Evolutionary conservation across 35 echinoderm and acorn worm genomes (phyloP).

Genomic region (Heliocidaris erythrogramma): DNA sequence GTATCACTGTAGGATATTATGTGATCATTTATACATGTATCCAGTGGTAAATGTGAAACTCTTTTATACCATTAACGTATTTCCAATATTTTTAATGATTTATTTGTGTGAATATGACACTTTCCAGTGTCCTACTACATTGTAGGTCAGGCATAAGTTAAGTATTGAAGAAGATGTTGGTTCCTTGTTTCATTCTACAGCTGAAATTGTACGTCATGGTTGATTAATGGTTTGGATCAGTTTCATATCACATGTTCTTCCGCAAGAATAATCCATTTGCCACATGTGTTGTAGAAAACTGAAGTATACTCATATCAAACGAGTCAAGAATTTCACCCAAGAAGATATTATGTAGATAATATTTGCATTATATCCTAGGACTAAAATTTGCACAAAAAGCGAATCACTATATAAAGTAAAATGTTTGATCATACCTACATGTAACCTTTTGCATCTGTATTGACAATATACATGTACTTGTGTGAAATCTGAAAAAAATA

Average conservation of each 20-base stretch:
- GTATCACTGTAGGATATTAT: no score
- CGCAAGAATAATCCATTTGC: background rate
- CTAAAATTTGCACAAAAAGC: no score
- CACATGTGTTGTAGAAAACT: background rate
- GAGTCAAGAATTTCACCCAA: background rate
- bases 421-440: no score
- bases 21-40: no score
- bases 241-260: slow-evolving; percentile 4
- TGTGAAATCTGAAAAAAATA: no score
- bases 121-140: background rate
- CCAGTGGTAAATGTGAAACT: no score
- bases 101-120: background rate
- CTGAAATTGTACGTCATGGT: background rate
- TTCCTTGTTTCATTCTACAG: slow-evolving; percentile 2
- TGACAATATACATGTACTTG: no score
- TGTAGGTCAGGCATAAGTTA: background rate
- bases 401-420: no score
- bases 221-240: background rate
- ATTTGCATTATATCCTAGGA: background rate
- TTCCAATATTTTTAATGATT: background rate
- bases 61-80: no score
- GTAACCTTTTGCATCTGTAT: no score
- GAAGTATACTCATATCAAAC: background rate
- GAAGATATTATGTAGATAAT: background rate
- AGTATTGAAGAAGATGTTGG: background rate